These are phyloP conservation scores for Eretmochelys imbricata DNA, from an alignment of 2,113 vertebrate species.

Conservation along the genomic window DNA sequence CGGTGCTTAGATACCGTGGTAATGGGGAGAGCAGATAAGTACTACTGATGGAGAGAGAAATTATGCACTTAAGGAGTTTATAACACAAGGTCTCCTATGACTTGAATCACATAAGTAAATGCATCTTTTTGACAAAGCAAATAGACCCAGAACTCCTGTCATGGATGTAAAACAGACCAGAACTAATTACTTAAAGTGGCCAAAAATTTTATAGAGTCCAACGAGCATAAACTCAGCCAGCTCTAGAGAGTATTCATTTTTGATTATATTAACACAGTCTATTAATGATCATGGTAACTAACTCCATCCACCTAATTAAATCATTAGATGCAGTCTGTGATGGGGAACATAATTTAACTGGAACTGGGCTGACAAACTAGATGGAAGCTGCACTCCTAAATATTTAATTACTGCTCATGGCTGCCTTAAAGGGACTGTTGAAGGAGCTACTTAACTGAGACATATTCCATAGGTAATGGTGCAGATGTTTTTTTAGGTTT, in stretches of 20 bases:
- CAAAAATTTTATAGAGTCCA: slow-evolving; percentile 47
- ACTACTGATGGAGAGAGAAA: not conserved
- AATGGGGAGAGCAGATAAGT: not conserved
- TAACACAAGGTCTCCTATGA: not conserved
- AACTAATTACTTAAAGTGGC: slow-evolving; percentile 45
- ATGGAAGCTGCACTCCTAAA: slow-evolving; percentile 43
- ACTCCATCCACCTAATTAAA: slow-evolving; percentile 57
- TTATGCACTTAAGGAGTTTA: not conserved
- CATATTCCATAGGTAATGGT: slow-evolving; percentile 32
- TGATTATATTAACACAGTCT: slow-evolving; percentile 54
- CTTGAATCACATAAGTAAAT: slow-evolving; percentile 6
- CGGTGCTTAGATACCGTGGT: not conserved
- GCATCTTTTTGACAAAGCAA: slow-evolving; percentile 40
- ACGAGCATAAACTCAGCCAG: not conserved
- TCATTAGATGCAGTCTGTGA: slow-evolving; percentile 56
- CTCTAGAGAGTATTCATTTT: slow-evolving; percentile 51
- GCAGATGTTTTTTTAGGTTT: not conserved
- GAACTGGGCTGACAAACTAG: slow-evolving; percentile 46
- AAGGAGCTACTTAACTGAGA: slow-evolving; percentile 32
- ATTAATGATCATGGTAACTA: slow-evolving; percentile 66
- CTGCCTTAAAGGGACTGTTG: slow-evolving; percentile 17
- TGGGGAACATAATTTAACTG: slow-evolving; percentile 43
- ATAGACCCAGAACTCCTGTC: not conserved
- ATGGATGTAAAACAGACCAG: slow-evolving; percentile 47
- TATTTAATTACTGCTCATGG: slow-evolving; percentile 45